Base-by-base conservation (phyloP, 2,888 invertebrate genomes). In the Amphipoea lucens region DNA sequence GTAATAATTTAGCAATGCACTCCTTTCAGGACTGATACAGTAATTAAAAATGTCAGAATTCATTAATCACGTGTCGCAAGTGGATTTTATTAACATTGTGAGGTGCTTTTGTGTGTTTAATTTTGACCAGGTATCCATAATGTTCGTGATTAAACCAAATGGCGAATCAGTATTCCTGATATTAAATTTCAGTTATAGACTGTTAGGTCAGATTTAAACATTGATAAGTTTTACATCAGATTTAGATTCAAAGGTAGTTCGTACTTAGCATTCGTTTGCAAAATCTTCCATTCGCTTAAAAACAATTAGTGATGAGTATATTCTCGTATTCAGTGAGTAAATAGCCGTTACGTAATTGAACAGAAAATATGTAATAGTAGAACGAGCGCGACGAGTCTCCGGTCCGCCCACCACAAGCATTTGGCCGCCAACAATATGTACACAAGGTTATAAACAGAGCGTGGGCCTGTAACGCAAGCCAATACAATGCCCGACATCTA, bases 381-480 rank as follows among this genome's bases (percentile, higher is more conserved):
- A 92, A 90, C 91, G 90, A 90, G 90, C 87, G 77, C 86, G 88
- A 80, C 86, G 90, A 91, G 90, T 93, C 93, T 89, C 93, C 92
- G 92, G 92, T 92, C 92, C 95, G 93, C 96, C 95, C 93, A 96
- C 94, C 92, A 86, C 90, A 87, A 90, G 84, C 90, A 89, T 92
- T 93, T 93, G 93, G 94, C 94, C 94, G 95, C 94, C 94, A 95
- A 92, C 91, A 92, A 88, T 89, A 88, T 87, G 85, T 86, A 92
- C 94, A 95, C 96, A 96, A 96, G 96, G 96, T 95, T 95, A 94
- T 91, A 88, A 91, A 86, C 89, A 86, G 89, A 90, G 94, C 94
- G 95, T 95, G 94, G 95, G 95, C 90, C 90, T 90, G 91, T 87
- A 90, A 90, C 90, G 89, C 90, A 91, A 91, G 93, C 93, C 92